These are phyloP conservation scores for Leptinotarsa texana DNA, from an alignment of 1,140 invertebrate genomes.

Conservation along the genomic window DNA sequence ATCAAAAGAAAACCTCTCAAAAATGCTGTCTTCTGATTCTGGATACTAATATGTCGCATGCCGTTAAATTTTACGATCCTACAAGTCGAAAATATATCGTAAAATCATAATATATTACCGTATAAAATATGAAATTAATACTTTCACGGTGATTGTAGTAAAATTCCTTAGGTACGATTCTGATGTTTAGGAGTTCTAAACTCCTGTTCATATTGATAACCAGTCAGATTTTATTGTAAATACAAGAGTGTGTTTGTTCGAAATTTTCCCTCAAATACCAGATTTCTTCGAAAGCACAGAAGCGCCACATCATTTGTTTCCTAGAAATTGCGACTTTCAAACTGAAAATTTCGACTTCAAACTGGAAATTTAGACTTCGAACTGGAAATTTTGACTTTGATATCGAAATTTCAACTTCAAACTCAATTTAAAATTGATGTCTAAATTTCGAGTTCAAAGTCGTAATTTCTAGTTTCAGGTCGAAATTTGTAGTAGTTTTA, in stretches of 20 bases:
- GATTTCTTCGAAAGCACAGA: too few species aligned
- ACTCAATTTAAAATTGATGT: too few species aligned
- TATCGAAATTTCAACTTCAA: too few species aligned
- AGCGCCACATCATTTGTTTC: too few species aligned
- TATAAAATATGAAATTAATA: slow-evolving; percentile 20
- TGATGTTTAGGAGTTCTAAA: slow-evolving; percentile 12
- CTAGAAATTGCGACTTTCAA: too few species aligned
- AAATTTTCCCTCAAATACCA: too few species aligned
- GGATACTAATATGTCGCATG: slow-evolving; percentile 12
- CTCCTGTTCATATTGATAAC: neutral
- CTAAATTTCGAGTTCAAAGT: too few species aligned
- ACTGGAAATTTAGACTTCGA: too few species aligned
- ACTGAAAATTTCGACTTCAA: too few species aligned
- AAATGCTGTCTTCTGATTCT: slow-evolving; percentile 5
- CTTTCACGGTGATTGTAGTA: slow-evolving; percentile 15
- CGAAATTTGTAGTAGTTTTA: too few species aligned
- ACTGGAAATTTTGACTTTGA: too few species aligned
- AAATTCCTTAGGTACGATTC: slow-evolving; percentile 11
- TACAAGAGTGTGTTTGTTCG: neutral
- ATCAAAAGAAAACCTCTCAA: neutral
- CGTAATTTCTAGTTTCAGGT: too few species aligned
- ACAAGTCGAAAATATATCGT: slow-evolving; percentile 13
- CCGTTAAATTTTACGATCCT: slow-evolving; percentile 14
- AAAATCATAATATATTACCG: slow-evolving; percentile 19
- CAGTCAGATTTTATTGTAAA: neutral